Evolutionary conservation across 2,797 vertebrate species (phyloP).

Genomic region (Propithecus deckenii): DNA sequence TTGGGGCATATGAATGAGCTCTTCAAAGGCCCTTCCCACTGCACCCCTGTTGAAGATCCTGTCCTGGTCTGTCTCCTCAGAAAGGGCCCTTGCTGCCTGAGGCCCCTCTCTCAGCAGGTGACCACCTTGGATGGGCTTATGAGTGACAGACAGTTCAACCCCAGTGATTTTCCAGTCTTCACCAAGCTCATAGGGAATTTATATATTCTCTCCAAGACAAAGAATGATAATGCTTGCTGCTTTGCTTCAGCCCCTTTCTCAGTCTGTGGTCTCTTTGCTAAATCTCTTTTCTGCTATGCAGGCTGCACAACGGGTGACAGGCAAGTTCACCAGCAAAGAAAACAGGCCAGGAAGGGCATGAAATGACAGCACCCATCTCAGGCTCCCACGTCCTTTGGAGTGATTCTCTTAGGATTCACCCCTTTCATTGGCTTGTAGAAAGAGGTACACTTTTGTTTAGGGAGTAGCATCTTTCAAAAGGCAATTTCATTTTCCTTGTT

Average conservation of each 20-base stretch:
- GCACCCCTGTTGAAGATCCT: background rate
- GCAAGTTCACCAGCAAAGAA: background rate
- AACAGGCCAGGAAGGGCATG: background rate
- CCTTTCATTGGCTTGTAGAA: background rate
- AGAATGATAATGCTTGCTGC: too few relatives aligned
- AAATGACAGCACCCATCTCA: background rate
- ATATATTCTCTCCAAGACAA: background rate
- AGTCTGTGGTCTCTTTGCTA: background rate
- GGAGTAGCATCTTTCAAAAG: background rate
- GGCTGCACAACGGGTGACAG: background rate
- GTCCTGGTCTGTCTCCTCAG: background rate
- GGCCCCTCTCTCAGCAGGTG: background rate
- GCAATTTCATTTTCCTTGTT: background rate
- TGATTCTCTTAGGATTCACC: background rate
- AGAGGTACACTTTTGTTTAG: background rate
- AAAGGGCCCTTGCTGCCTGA: background rate
- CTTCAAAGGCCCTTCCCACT: background rate
- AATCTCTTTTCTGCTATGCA: background rate
- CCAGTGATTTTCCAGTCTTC: background rate
- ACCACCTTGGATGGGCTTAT: background rate
- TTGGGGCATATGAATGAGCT: background rate
- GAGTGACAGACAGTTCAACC: background rate
- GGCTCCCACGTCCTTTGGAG: background rate
- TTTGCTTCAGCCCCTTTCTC: background rate
- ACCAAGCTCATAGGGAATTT: background rate